Conservation (phyloP, 2,888 invertebrate species). For the Agrochola lota region DNA sequence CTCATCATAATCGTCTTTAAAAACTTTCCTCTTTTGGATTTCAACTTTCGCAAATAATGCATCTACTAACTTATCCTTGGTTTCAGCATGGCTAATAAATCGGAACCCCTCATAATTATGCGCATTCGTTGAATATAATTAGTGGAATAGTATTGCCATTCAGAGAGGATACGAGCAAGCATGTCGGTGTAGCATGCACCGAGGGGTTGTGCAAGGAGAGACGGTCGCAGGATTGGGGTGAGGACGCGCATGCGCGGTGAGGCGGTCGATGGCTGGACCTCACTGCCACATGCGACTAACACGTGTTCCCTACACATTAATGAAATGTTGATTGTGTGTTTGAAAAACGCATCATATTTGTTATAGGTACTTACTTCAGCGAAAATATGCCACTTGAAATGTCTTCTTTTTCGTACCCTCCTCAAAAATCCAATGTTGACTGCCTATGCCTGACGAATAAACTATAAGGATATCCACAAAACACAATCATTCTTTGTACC, state of each 20-base stretch:
- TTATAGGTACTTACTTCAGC: not conserved
- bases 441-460: slow-evolving; percentile 51
- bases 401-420: slow-evolving; percentile 10
- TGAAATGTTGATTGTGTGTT: slow-evolving; percentile 52
- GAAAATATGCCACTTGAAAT: not conserved
- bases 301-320: slow-evolving; percentile 76
- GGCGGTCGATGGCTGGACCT: slow-evolving; percentile 81
- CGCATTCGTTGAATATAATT: slow-evolving; percentile 45
- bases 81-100: slow-evolving; percentile 14
- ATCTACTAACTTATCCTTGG: not conserved
- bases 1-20: no score
- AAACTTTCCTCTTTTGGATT: not conserved
- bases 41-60: slow-evolving; percentile 1
- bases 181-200: slow-evolving; percentile 72
- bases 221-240: slow-evolving; percentile 75
- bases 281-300: slow-evolving; percentile 81
- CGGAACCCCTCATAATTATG: slow-evolving; percentile 9
- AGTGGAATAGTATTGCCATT: slow-evolving; percentile 56
- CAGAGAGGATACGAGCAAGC: slow-evolving; percentile 53
- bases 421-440: slow-evolving; percentile 23
- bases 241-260: slow-evolving; percentile 82
- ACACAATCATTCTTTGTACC: slow-evolving; percentile 67
- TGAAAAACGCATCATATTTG: slow-evolving; percentile 25
- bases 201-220: slow-evolving; percentile 76
- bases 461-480: slow-evolving; percentile 55